Conservation (phyloP, 1,140 invertebrate species). For the Neuroterus valhalla region DNA sequence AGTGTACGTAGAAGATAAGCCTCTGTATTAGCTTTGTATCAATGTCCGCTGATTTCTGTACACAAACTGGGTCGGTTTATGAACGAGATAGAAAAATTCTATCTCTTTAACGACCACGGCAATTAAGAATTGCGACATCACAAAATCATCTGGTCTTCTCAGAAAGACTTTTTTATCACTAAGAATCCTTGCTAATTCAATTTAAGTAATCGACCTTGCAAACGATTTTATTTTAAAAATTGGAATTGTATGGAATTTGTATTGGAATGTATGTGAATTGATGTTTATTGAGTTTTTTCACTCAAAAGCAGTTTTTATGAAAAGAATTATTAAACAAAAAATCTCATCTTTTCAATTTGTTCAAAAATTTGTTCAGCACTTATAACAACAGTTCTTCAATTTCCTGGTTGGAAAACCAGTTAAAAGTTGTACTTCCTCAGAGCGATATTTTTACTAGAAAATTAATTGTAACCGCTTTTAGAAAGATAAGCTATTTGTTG, state of each 20-base stretch:
- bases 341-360: background rate
- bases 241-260: too few species aligned
- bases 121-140: background rate
- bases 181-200: too few species aligned
- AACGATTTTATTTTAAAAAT: too few species aligned
- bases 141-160: background rate
- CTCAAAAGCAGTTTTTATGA: too few species aligned
- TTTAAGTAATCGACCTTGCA: too few species aligned
- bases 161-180: background rate
- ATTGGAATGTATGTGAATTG: too few species aligned
- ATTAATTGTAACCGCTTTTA: background rate
- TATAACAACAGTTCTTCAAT: background rate
- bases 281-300: too few species aligned
- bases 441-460: background rate
- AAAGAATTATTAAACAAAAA: too few species aligned
- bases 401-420: background rate
- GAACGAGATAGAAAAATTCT: slow-evolving; percentile 26
- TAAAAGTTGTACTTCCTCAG: background rate
- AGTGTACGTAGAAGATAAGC: slow-evolving; percentile 48
- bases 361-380: background rate
- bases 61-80: slow-evolving; percentile 25
- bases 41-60: slow-evolving; percentile 25
- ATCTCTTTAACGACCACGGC: slow-evolving; percentile 6
- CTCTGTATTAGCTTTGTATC: slow-evolving; percentile 19
- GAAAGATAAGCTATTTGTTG: slow-evolving; percentile 17